Percentiles rank a stretch among this genome's conserved stretches.
phyloP scores from a whole-genome alignment of 1,140 invertebrate genomes.

The Drosophila guanche region DNA sequence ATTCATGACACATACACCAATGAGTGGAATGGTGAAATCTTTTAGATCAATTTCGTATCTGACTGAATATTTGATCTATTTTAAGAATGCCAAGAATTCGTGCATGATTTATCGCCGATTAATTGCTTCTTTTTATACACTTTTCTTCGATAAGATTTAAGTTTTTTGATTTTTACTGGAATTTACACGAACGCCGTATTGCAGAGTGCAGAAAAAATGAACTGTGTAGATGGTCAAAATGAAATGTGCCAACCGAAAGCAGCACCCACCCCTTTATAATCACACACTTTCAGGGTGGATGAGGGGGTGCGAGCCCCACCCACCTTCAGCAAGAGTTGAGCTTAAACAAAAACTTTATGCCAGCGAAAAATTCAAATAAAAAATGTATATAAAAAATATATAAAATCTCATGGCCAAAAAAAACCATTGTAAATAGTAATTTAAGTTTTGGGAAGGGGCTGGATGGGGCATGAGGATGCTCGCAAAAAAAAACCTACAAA shows the following conservation, averaged over 20 bases:
- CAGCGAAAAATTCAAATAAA: slow-evolving; percentile 62
- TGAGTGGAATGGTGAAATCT: slow-evolving; percentile 34
- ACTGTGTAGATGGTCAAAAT: slow-evolving; percentile 49
- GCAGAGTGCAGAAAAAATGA: slow-evolving; percentile 43
- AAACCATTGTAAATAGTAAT: slow-evolving; percentile 80
- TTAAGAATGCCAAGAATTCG: slow-evolving; percentile 31
- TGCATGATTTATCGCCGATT: slow-evolving; percentile 10
- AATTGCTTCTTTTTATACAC: slow-evolving; percentile 14
- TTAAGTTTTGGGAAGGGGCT: slow-evolving; percentile 62
- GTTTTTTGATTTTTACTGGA: slow-evolving; percentile 46
- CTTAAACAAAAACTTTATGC: slow-evolving; percentile 53
- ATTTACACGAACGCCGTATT: slow-evolving; percentile 39
- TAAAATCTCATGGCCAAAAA: slow-evolving; percentile 44
- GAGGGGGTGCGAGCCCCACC: no score
- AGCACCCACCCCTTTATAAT: neutral
- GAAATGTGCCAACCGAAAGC: slow-evolving; percentile 60
- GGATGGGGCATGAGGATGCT: slow-evolving; percentile 36
- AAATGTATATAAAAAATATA: slow-evolving; percentile 25
- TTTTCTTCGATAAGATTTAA: slow-evolving; percentile 2
- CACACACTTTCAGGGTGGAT: no score
- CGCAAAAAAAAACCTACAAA: slow-evolving; percentile 41
- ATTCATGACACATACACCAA: slow-evolving; percentile 42
- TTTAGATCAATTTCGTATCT: slow-evolving; percentile 37
- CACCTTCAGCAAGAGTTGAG: slow-evolving; percentile 10
- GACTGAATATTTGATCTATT: slow-evolving; percentile 59